These are phyloP conservation scores for Solea senegalensis DNA, from an alignment of 2,113 vertebrate genomes.

Conservation along the genomic window DNA sequence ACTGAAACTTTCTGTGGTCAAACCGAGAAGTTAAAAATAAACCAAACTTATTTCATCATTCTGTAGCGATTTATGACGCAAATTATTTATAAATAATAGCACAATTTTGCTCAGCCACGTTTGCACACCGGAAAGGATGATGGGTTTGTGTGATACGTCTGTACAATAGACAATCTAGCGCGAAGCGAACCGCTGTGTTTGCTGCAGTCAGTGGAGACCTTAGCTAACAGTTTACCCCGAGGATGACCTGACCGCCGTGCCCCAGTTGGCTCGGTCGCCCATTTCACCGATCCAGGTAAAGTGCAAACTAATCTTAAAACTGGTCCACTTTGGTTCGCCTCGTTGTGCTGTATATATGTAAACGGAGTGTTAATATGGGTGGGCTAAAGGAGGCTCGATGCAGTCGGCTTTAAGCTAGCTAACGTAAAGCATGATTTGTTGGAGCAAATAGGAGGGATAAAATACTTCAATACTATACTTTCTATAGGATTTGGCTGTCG, in stretches of 20 bases:
- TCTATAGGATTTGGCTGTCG: too few relatives aligned
- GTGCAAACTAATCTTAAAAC: neutral
- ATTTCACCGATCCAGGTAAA: slow-evolving; percentile 63
- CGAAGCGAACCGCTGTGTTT: neutral
- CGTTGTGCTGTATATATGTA: neutral
- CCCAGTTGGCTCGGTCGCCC: neutral
- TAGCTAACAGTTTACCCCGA: slow-evolving; percentile 1
- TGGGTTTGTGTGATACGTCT: neutral
- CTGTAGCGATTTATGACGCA: too few relatives aligned
- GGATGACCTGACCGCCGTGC: slow-evolving; percentile 53
- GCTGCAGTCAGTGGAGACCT: neutral
- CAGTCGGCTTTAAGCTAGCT: slow-evolving; percentile 34
- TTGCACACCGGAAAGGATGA: accelerated
- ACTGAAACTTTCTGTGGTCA: neutral
- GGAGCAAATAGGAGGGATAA: neutral
- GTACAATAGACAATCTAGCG: slow-evolving; percentile 30
- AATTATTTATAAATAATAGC: too few relatives aligned
- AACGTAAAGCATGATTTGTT: neutral
- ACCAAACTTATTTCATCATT: neutral
- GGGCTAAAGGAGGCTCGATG: neutral
- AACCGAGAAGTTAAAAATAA: accelerated
- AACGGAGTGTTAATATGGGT: neutral
- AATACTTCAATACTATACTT: too few relatives aligned
- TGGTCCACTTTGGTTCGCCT: neutral
- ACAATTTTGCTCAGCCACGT: too few relatives aligned